Evolutionary conservation across 1,140 invertebrate species (phyloP).

Genomic region (Frieseomelitta varia): DNA sequence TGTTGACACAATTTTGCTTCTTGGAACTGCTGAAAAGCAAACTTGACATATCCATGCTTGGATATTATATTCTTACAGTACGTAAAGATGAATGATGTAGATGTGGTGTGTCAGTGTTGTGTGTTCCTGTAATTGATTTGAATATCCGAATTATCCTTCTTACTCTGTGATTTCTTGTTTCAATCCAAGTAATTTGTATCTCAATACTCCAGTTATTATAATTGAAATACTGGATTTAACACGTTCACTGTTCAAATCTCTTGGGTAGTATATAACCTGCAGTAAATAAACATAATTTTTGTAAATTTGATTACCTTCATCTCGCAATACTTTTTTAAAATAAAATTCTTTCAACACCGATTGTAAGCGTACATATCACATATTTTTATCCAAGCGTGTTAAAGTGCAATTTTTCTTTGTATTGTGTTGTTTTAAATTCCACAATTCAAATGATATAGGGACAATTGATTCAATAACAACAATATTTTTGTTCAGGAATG

Average conservation of each 20-base stretch:
- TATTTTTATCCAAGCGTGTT: no score
- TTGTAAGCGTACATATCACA: no score
- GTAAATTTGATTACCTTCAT: no score
- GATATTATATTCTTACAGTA: constrained; percentile 69
- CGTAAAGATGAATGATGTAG: constrained; percentile 11
- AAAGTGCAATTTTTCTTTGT: no score
- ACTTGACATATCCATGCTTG: constrained; percentile 64
- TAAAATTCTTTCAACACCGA: background rate
- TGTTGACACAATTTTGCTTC: constrained; percentile 61
- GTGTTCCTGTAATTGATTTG: background rate
- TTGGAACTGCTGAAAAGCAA: constrained; percentile 66
- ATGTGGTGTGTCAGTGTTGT: background rate
- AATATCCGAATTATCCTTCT: background rate
- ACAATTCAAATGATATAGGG: background rate
- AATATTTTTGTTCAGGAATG: constrained; percentile 56
- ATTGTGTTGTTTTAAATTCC: background rate
- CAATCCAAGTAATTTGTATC: background rate
- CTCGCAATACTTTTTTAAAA: background rate
- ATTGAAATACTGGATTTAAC: background rate
- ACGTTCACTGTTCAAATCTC: background rate
- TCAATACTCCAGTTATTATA: background rate
- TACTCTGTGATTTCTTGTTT: background rate
- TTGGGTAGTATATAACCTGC: no score
- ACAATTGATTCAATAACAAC: background rate
- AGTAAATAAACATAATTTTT: no score